Conservation (phyloP, 2,888 invertebrate genomes). For the Leptopilina drosophilae region DNA sequence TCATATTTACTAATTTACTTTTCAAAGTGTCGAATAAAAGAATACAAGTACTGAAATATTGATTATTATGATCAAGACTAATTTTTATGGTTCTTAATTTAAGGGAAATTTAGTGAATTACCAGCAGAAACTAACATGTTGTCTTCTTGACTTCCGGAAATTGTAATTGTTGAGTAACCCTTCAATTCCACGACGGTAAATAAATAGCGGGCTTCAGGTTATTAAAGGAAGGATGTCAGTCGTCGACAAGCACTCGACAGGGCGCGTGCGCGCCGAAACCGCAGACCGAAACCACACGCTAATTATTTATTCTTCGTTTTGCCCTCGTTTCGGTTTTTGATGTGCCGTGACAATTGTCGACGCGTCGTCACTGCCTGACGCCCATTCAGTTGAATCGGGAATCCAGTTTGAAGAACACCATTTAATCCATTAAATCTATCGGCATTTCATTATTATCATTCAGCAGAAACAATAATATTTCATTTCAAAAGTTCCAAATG, state of each 20-base stretch:
- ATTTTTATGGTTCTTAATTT: no score
- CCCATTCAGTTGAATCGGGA: slow-evolving; percentile 26
- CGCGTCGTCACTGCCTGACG: slow-evolving; percentile 32
- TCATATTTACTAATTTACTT: background rate
- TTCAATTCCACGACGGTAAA: slow-evolving; percentile 32
- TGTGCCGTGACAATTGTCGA: slow-evolving; percentile 52
- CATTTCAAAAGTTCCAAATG: no score
- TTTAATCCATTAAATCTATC: slow-evolving; percentile 1
- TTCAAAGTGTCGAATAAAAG: no score
- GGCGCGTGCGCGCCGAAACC: slow-evolving; percentile 70
- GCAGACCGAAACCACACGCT: slow-evolving; percentile 67
- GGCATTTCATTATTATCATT: slow-evolving; percentile 23
- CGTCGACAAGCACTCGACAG: slow-evolving; percentile 54
- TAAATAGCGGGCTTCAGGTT: slow-evolving; percentile 50
- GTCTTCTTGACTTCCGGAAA: slow-evolving; percentile 14
- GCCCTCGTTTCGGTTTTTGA: slow-evolving; percentile 57
- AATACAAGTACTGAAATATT: no score
- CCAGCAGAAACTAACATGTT: background rate
- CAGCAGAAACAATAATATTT: background rate
- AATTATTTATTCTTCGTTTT: slow-evolving; percentile 70
- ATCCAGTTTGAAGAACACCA: background rate
- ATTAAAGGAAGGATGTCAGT: slow-evolving; percentile 54
- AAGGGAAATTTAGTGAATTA: background rate
- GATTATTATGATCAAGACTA: no score
- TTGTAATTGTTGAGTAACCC: slow-evolving; percentile 22